Conservation (phyloP, 2,113 vertebrate genomes). For the Drymodes brunneopygia region DNA sequence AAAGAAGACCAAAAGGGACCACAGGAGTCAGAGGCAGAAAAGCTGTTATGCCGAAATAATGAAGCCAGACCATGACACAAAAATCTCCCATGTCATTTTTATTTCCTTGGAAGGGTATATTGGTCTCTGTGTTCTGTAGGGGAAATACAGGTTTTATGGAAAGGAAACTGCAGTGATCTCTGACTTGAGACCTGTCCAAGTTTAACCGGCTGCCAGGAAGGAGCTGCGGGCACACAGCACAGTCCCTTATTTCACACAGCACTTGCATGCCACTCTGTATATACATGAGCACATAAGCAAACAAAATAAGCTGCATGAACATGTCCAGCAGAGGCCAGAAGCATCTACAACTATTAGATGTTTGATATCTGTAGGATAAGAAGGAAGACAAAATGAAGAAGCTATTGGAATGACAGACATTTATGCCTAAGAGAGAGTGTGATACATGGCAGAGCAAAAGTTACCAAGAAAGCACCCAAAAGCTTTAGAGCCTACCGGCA, state of each 20-base stretch:
- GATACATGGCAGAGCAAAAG: background rate
- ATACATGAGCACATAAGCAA: background rate
- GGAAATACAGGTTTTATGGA: background rate
- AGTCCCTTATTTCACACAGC: background rate
- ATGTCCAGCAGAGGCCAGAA: fast-evolving
- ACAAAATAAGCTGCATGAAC: background rate
- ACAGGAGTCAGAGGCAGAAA: background rate
- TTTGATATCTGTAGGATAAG: background rate
- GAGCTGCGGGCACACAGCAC: background rate
- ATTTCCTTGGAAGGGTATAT: background rate
- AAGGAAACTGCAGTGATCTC: background rate
- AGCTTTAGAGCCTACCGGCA: background rate
- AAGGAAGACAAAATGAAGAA: background rate
- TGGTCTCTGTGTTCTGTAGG: background rate
- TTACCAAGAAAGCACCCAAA: background rate
- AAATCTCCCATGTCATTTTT: background rate
- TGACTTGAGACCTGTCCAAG: background rate
- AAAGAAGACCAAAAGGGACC: background rate
- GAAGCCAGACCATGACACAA: background rate
- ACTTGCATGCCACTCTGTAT: background rate
- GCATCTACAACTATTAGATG: background rate
- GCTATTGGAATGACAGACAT: background rate
- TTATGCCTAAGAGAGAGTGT: background rate
- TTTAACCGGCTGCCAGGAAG: background rate
- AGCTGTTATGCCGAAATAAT: background rate